Base-by-base conservation (phyloP, 2,888 invertebrate species). In the Phragmatobia fuliginosa region DNA sequence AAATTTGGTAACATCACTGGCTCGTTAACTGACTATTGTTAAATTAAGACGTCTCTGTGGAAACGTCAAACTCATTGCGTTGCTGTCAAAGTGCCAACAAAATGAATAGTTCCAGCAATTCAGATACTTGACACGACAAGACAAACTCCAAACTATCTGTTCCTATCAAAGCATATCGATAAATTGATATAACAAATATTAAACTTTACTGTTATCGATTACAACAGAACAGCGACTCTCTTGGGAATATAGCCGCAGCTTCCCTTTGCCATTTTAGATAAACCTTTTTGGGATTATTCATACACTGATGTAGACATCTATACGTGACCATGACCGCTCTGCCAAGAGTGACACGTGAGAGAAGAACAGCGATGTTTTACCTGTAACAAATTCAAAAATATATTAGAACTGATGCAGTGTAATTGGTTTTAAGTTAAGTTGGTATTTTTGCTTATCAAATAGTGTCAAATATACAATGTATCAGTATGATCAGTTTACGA, bases 331-430 rank as follows among this genome's bases (percentile, higher is more conserved):
- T n/a, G n/a, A n/a, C n/a, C n/a, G n/a, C n/a, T n/a, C n/a, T n/a
- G n/a, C n/a, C n/a, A n/a, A n/a, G n/a, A n/a, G n/a, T n/a, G n/a
- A n/a, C n/a, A n/a, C n/a, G n/a, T n/a, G n/a, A n/a, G n/a, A n/a
- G n/a, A n/a, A 31, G 28, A 33, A 52, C 28, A 41, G 25, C 21
- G 38, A 38, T 38, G 31, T 31, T 25, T 82, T 85, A 85, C 83
- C 85, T 85, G 84, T 31, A 84, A 84, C 85, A 83, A 83, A 62
- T 65, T 76, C 14, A 77, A 61, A 18, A 49, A 36, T 36, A 16
- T 5, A 45, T 66, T 28, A 66, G 28, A 58, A 56, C 32, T 6
- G 25, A 36, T 49, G 18, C 7, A 7, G 21, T 45, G n/a, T n/a
- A n/a, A n/a, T n/a, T n/a, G n/a, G n/a, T n/a, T n/a, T n/a, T n/a